Conservation (phyloP, 2,888 invertebrate species). For the Scelioninae gen. 2 region DNA sequence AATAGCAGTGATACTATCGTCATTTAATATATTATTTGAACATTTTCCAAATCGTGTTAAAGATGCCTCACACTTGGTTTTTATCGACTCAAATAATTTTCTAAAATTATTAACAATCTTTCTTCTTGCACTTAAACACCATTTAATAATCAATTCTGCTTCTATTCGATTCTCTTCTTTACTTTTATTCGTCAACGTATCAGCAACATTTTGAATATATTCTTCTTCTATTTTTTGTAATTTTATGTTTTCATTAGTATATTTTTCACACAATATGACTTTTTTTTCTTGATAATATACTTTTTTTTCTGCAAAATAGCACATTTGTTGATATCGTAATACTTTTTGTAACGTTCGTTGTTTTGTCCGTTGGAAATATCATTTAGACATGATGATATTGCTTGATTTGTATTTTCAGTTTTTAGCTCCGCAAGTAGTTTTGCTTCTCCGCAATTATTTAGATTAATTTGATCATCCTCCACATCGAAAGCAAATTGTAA, state of each 20-base stretch:
- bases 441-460: too few relatives aligned
- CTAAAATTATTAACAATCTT: not conserved
- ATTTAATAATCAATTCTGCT: slow-evolving; percentile 21
- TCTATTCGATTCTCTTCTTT: slow-evolving; percentile 2
- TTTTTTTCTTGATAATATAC: too few relatives aligned
- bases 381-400: too few relatives aligned
- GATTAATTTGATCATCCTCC: too few relatives aligned
- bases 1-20: not conserved
- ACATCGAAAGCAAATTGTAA: too few relatives aligned
- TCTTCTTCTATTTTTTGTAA: slow-evolving; percentile 11
- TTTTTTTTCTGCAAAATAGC: too few relatives aligned
- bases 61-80: not conserved
- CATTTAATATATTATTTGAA: not conserved
- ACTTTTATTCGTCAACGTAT: slow-evolving; percentile 1
- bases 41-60: not conserved
- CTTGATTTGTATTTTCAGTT: too few relatives aligned
- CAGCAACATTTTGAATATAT: slow-evolving; percentile 3
- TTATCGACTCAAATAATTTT: not conserved
- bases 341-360: too few relatives aligned
- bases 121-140: slow-evolving; percentile 2
- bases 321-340: too few relatives aligned
- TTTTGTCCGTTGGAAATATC: too few relatives aligned
- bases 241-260: not conserved
- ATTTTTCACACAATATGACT: too few relatives aligned
- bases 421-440: too few relatives aligned